Evolutionary conservation across 2,888 invertebrate species (phyloP).

Genomic region (Alloscopus bannaensis): DNA sequence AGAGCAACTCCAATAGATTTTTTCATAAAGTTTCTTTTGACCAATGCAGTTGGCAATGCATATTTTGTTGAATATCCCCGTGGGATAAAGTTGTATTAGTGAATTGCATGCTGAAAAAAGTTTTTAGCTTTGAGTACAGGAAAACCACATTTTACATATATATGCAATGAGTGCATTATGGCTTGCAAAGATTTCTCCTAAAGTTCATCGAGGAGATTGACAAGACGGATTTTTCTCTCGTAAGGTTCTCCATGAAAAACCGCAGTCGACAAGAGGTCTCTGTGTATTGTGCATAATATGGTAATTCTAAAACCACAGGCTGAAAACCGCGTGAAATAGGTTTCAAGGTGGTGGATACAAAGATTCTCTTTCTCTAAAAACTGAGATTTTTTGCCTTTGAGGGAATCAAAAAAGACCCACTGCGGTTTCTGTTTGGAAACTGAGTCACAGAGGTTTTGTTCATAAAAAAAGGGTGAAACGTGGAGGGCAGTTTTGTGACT

Average conservation of each 20-base stretch:
- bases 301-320: slow-evolving; percentile 45
- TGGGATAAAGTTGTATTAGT: slow-evolving; percentile 45
- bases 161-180: too few species aligned
- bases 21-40: not conserved
- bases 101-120: slow-evolving; percentile 24
- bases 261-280: slow-evolving; percentile 46
- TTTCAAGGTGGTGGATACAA: slow-evolving; percentile 29
- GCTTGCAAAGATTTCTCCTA: too few species aligned
- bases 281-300: too few species aligned
- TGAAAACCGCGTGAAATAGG: slow-evolving; percentile 57
- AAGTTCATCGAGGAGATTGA: too few species aligned
- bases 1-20: not conserved
- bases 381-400: too few species aligned
- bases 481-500: too few species aligned
- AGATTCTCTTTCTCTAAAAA: too few species aligned
- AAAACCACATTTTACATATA: slow-evolving; percentile 44
- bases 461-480: not conserved
- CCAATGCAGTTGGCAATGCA: too few species aligned
- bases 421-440: slow-evolving; percentile 53
- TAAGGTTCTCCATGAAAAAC: slow-evolving; percentile 48
- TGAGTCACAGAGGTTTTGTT: not conserved
- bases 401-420: slow-evolving; percentile 38
- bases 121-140: not conserved
- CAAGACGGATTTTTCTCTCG: too few species aligned
- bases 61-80: slow-evolving; percentile 45